phyloP scores from a whole-genome alignment of 2,888 invertebrate genomes.

The Geotrupes spiniger region DNA sequence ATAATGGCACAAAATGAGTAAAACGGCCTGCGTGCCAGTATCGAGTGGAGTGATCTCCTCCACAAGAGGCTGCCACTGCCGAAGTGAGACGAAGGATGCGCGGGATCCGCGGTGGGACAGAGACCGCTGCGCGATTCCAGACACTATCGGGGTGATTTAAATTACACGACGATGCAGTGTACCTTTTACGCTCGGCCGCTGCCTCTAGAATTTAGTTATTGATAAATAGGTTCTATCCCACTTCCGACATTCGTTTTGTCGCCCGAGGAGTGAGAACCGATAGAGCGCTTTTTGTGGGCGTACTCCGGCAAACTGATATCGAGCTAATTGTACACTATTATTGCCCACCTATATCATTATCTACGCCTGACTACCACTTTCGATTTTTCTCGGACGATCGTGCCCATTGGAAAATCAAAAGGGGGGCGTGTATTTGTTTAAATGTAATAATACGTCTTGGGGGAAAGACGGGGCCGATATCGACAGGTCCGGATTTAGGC shows the following conservation, averaged over 20 bases:
- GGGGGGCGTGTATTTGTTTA: slow-evolving; percentile 13
- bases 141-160: slow-evolving; percentile 38
- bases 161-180: slow-evolving; percentile 38
- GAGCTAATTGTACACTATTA: slow-evolving; percentile 38
- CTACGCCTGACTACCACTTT: slow-evolving; percentile 29
- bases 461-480: background rate
- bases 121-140: slow-evolving; percentile 19
- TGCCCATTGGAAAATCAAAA: slow-evolving; percentile 1
- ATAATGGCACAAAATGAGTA: slow-evolving; percentile 3
- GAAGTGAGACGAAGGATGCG: no score
- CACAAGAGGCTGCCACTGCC: background rate
- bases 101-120: background rate
- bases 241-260: slow-evolving; percentile 42
- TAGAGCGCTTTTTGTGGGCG: slow-evolving; percentile 26
- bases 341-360: slow-evolving; percentile 36
- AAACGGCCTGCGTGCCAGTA: background rate
- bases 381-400: slow-evolving; percentile 14
- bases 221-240: slow-evolving; percentile 40
- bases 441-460: slow-evolving; percentile 10
- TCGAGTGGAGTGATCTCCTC: background rate
- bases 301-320: slow-evolving; percentile 32
- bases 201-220: slow-evolving; percentile 40
- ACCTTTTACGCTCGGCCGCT: slow-evolving; percentile 35
- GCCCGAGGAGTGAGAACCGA: slow-evolving; percentile 33
- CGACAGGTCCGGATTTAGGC: no score